A percentile compares a stretch with the other conserved stretches of the same genome.
Conservation (phyloP, 2,888 invertebrate species). For the Dasysyrphus albostriatus region DNA sequence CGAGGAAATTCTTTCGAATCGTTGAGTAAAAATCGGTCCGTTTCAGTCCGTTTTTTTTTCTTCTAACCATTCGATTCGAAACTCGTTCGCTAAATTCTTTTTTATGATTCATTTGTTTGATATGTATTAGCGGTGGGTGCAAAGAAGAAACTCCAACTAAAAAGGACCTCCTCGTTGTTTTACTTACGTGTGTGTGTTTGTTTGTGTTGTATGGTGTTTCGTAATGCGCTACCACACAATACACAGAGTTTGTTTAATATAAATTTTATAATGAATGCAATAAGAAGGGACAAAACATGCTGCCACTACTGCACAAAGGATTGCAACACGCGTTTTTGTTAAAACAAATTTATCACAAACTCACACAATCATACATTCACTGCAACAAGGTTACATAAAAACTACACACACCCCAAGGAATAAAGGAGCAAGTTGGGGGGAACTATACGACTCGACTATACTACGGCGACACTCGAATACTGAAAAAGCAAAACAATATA, state of each 20-base stretch:
- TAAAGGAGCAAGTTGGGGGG: not conserved
- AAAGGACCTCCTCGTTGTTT: constrained; percentile 38
- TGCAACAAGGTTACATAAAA: constrained; percentile 70
- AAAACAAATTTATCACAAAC: constrained; percentile 39
- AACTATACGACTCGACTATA: not conserved
- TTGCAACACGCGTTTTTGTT: constrained; percentile 69
- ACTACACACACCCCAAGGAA: constrained; percentile 59
- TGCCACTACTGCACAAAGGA: constrained; percentile 53
- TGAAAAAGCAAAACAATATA: constrained; percentile 2
- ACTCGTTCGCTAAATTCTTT: constrained; percentile 25
- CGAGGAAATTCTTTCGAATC: not conserved
- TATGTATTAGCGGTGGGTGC: constrained; percentile 71
- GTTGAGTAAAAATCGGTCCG: constrained; percentile 1
- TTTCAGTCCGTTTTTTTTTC: not conserved
- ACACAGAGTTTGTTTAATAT: constrained; percentile 32
- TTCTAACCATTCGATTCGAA: constrained; percentile 41
- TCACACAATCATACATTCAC: constrained; percentile 35
- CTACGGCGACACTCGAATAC: constrained; percentile 38
- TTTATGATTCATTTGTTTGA: constrained; percentile 69
- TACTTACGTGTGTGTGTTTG: constrained; percentile 1
- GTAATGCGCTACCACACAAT: constrained; percentile 57
- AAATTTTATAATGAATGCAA: constrained; percentile 59
- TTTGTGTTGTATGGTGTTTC: constrained; percentile 59
- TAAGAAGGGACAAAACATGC: constrained; percentile 58
- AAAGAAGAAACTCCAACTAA: constrained; percentile 53